Percentiles rank a stretch among this genome's conserved stretches.
Conservation (phyloP, 2,113 vertebrate genomes). For the Uria lomvia region DNA sequence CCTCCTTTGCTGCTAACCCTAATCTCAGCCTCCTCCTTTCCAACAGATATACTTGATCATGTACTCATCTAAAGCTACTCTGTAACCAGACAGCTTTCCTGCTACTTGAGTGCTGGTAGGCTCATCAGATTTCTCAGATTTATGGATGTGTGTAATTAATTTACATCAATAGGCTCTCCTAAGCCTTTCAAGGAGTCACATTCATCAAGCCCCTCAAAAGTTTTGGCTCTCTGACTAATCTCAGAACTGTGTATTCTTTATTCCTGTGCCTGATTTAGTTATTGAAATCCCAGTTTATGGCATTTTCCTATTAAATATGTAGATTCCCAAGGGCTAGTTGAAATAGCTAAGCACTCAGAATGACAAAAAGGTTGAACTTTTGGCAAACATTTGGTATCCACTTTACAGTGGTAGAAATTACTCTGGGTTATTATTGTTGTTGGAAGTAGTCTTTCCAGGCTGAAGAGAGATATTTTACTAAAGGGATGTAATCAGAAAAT, state of each 20-base stretch:
- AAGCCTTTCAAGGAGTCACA: background rate
- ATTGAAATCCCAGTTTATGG: slow-evolving; percentile 5
- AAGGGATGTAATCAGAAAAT: background rate
- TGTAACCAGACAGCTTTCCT: background rate
- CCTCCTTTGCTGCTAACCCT: background rate
- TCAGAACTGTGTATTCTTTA: background rate
- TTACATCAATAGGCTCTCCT: background rate
- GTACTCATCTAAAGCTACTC: background rate
- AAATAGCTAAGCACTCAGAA: background rate
- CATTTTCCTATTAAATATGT: background rate
- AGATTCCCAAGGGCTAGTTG: background rate
- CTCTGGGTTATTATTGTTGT: background rate
- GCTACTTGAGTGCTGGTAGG: background rate
- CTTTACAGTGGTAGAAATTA: background rate
- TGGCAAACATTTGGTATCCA: background rate
- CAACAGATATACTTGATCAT: background rate
- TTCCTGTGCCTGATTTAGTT: background rate
- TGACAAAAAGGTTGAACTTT: background rate
- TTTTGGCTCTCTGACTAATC: background rate
- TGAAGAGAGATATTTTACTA: background rate
- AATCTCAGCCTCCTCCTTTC: background rate
- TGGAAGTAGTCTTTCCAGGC: background rate
- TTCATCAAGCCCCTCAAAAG: background rate
- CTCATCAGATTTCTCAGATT: background rate
- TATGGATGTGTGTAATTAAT: background rate